A percentile compares a stretch with the other conserved stretches of the same genome.
These are phyloP conservation scores for Lutraria lutraria DNA, from an alignment of 2,888 invertebrate genomes.

Conservation along the genomic window DNA sequence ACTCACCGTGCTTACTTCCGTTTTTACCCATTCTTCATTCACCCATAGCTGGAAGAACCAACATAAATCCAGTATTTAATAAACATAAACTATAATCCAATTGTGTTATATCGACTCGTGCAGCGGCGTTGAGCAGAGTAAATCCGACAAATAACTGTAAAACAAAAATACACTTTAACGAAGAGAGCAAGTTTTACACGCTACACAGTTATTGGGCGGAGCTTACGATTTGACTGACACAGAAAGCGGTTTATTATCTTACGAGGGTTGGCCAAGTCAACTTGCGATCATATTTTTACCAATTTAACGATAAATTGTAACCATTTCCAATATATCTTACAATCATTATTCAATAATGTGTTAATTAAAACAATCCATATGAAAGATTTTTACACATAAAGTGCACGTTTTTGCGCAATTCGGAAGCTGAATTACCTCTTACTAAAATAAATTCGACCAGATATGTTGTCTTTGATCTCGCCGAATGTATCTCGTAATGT, in stretches of 20 bases:
- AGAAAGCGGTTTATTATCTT: neutral
- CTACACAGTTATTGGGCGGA: constrained; percentile 19
- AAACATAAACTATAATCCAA: constrained; percentile 30
- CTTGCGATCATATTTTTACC: neutral
- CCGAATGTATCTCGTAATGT: constrained; percentile 18
- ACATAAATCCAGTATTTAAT: constrained; percentile 32
- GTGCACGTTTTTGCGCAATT: neutral
- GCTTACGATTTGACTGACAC: constrained; percentile 3
- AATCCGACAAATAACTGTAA: constrained; percentile 32
- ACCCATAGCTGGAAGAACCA: constrained; percentile 50
- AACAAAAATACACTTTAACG: constrained; percentile 15
- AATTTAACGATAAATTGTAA: neutral
- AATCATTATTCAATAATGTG: neutral
- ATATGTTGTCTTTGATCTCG: constrained; percentile 15
- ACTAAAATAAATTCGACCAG: neutral
- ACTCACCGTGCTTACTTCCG: constrained; percentile 82
- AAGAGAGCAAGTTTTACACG: constrained; percentile 1
- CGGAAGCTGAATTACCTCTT: neutral
- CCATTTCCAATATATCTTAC: neutral
- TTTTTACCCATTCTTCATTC: constrained; percentile 79
- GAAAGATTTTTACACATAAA: neutral
- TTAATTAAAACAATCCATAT: neutral
- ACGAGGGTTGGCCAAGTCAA: neutral
- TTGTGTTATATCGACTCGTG: constrained; percentile 2
- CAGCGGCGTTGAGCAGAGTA: neutral